Evolutionary conservation across 2,113 vertebrate genomes (phyloP).

Genomic region (Myiozetetes cayanensis): DNA sequence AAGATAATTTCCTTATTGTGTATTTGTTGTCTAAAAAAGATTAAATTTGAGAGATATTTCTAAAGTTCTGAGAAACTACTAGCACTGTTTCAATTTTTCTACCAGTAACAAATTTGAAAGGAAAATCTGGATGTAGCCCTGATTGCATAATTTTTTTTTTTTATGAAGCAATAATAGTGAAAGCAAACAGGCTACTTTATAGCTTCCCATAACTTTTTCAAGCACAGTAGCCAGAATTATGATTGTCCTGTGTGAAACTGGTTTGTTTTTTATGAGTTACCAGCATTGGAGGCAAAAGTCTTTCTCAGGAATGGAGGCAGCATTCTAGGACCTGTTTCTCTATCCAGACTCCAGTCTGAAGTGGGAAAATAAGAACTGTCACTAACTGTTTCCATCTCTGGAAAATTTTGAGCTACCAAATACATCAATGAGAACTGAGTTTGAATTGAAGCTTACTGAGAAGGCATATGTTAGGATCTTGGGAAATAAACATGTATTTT

Average conservation of each 20-base stretch:
- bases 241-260: not conserved
- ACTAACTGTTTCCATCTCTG: not conserved
- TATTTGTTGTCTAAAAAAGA: not conserved
- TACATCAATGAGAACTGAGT: not conserved
- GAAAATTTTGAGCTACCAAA: not conserved
- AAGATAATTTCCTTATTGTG: not conserved
- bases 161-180: not conserved
- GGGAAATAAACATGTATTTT: not conserved
- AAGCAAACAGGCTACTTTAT: not conserved
- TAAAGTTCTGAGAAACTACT: not conserved
- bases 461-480: not conserved
- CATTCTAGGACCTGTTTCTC: not conserved
- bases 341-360: not conserved
- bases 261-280: not conserved
- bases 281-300: not conserved
- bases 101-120: not conserved
- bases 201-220: not conserved
- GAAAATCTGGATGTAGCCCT: not conserved
- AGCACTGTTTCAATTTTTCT: not conserved
- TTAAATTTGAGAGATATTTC: not conserved
- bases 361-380: not conserved
- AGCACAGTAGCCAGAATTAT: not conserved
- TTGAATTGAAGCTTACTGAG: not conserved
- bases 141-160: not conserved
- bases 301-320: not conserved